phyloP scores from a whole-genome alignment of 2,888 invertebrate species.

The Trypoxylon attenuatum region DNA sequence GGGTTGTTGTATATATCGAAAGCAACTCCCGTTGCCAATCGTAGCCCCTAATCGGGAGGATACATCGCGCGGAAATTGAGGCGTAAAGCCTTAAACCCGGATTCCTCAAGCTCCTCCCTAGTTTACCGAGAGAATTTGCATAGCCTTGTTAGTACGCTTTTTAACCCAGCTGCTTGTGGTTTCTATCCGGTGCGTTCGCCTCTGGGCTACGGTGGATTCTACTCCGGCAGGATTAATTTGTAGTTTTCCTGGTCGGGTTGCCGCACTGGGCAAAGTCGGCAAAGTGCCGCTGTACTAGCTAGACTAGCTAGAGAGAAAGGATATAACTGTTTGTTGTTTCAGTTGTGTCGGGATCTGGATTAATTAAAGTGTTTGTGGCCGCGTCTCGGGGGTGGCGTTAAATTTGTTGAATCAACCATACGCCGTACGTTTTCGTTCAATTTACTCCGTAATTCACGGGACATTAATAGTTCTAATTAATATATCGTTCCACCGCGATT shows the following conservation, averaged over 20 bases:
- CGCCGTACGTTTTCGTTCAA: too few species aligned
- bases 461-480: too few species aligned
- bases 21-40: too few species aligned
- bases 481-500: too few species aligned
- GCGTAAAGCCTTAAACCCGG: not conserved
- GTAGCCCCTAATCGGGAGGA: not conserved
- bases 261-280: not conserved
- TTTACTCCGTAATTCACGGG: too few species aligned
- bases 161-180: not conserved
- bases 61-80: not conserved
- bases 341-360: too few species aligned
- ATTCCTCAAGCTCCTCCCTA: not conserved
- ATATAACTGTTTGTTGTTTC: too few species aligned
- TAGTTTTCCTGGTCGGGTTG: not conserved
- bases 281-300: too few species aligned
- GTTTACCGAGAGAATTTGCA: not conserved
- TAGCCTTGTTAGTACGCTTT: not conserved
- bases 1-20: not conserved
- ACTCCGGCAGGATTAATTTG: not conserved
- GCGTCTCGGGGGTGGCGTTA: too few species aligned
- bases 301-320: too few species aligned
- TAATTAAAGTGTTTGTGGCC: too few species aligned
- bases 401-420: too few species aligned
- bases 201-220: not conserved
- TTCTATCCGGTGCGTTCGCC: not conserved